Base-by-base conservation (phyloP, 2,113 vertebrate species). In the Pavo muticus region DNA sequence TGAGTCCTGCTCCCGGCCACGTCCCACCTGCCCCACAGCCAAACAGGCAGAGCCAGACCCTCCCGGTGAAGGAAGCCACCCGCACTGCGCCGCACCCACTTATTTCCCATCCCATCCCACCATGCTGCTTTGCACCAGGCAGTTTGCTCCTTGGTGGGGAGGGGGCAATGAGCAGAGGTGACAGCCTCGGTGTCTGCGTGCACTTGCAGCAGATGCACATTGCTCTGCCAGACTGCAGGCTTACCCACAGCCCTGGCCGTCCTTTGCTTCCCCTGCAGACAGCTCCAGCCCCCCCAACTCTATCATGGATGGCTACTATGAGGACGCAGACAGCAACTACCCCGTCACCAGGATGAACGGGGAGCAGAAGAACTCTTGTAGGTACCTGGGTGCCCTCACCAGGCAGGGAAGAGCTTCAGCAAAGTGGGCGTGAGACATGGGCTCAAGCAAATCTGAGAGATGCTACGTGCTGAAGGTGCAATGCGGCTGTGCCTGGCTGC, bases 301-400 rank as follows among this genome's bases (percentile, higher is more conserved):
- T 11, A 98, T 99, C 2, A 98, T 99, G 94, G 99, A 99, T 4
- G 98, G 98, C 44, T 99, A 99, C 95, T 99, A 99, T 1, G 99
- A 99, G 96, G 99, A 99, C 32, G 99, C 99, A 42, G 99, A 99
- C 95, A 98, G 98, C 96, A 99, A 98, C 97, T 99, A 99, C 93
- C 99, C 99, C 0, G 77, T 96, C n/a, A 99, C 99, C 81, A 98
- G 97, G 92, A 98, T 99, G 44, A 99, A 99, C 0, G 99, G 99
- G 47, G 98, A 98, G 50, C 98, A 98, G 40, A 99, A 99, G 95
- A 98, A 94, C 90, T 99, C 99, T 60, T 99, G 99, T 99, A 97
- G 97, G 98, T 97, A 91, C 50, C 25, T 0, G 2, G 14, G 19
- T 69, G 39, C 8, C 32, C 37, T 65, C 2, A 0, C 2, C 1